Base-by-base conservation (phyloP, 1,140 invertebrate species). In the Bombus sylvicola region DNA sequence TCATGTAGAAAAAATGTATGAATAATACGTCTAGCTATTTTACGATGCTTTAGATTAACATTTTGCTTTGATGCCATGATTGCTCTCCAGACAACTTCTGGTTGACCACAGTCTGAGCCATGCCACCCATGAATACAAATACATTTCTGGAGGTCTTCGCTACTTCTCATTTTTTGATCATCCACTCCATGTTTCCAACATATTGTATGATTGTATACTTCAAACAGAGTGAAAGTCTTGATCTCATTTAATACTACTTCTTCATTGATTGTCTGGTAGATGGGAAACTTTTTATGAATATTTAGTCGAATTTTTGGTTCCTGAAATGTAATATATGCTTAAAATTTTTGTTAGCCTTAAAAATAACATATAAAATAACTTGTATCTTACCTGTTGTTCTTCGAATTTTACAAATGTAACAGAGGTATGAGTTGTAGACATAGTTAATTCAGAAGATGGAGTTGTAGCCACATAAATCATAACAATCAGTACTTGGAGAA, bases 61-160 rank as follows among this genome's bases (percentile, higher is more conserved):
- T 95, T 94, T 86, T 96, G 95, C 59, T 95, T 95, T 8, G 95
- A 95, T 41, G 96, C 96, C 94, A 97, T 95, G 41, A 97, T 95
- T 0, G 96, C 96, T 34, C 97, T 95, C 96, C 96, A 97, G 5
- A 96, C 96, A 6, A 97, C 96, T 92, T 97, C 96, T 6, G 96
- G 96, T 88, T 97, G 96, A 25, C 96, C 96, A 92, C 97, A 97
- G 77, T 97, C 96, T 0, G 94, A 92, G 3, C 97, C 96, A 89
- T 97, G 97, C 96, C 96, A 97, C 13, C 96, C 96, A 53, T 92
- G 94, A 73, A 95, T 93, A 89, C 97, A 97, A 8, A 94, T 92
- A 88, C 96, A 97, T 87, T 95, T 95, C 81, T 95, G 92, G 2
- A 88, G 64, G 66, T 91, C 88, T 69, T 90, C 90, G 1, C 90